Evolutionary conservation across 1,140 invertebrate species (phyloP), one percentile per base, ranked within the genome.

Genomic region (Telenomus remus): DNA sequence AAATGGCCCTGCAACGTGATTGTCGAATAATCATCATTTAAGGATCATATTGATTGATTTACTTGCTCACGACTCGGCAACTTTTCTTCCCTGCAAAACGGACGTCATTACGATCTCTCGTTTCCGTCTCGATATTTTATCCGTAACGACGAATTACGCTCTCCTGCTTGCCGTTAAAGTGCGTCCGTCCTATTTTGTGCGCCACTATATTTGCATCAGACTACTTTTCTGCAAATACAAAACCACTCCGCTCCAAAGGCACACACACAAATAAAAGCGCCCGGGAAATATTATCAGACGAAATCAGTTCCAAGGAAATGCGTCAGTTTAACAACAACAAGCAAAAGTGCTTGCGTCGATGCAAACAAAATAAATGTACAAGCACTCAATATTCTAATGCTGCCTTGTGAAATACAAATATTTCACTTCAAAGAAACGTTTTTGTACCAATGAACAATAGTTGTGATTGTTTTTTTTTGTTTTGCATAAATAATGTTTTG

Each of bases 41-140:
- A 78, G 69, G 65, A 78, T 78, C 76, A 56, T 73, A 78, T 78
- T 78, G 76, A 78, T 73, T 74, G 76, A 78, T 74, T 70, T 74
- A 78, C 60, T 78, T 70, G 70, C 60, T 70, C 76, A 74, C 76
- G 70, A 73, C 51, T 66, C 33, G 12, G 43, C 64, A 64, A 53
- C 61, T 76, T 49, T n/a, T 66, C 53, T 60, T 60, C 9, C 42
- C 43, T 33, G 16, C 16, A 27, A 27, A 27, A 27, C 42, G 60
- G 46, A 51, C 54, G 56, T 76, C 63, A 76, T 76, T 76, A 76
- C 63, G 35, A 50, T 48, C 51, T 42, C 68, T 63, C 43, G 46
- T 76, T 76, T 71, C 51, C 68, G 49, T 49, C 13, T 11, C 57
- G 61, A 68, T 50, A 50, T 68, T 68, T 66, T 56, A 56, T 56